Evolutionary conservation across 2,797 vertebrate species (phyloP), one percentile per base, ranked within the genome.

Genomic region (Schizopygopsis malacanthus): DNA sequence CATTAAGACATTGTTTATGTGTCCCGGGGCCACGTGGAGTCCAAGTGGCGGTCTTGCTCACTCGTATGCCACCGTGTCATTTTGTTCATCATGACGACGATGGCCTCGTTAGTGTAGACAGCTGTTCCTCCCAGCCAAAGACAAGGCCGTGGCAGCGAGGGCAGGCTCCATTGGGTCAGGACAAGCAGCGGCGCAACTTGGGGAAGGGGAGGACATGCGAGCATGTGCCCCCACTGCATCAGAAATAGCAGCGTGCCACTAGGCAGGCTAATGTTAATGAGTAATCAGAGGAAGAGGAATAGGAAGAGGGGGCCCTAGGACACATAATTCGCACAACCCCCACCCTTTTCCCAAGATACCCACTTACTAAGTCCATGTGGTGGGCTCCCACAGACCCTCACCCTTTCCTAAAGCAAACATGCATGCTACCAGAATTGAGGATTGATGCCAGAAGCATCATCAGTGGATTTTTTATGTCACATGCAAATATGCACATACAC

Each of bases 1-100:
- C 94, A 95, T 96, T 95, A 94, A 94, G 94, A 92, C 92, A 90
- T 93, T 94, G 94, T 96, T 96, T 94, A 93, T 56, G 91, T 93
- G 88, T 94, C 95, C 94, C 12, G 88, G 85, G 93, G 94, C 93
- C 88, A 90, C 69, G 33, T 85, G 88, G 88, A 92, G 92, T 91
- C 91, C 12, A 90, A 92, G 91, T 89, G 88, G 88, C 81, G 89
- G 90, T 92, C 88, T 79, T 88, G 92, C 89, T 89, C 84, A 90
- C 90, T 91, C 47, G 7, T 88, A 90, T 83, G 77, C 91, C 81
- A 79, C 90, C 82, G 91, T 92, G 82, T 81, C 50, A n/a, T 80
- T 86, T 84, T 52, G 78, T 65, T 47, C 47, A 69, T 75, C 61
- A 50, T 28, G 90, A 92, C 86, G 86, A 88, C 89, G 76, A 73